Conservation (phyloP, 64 coral and sea anemone species). For the Pocillopora verrucosa region DNA sequence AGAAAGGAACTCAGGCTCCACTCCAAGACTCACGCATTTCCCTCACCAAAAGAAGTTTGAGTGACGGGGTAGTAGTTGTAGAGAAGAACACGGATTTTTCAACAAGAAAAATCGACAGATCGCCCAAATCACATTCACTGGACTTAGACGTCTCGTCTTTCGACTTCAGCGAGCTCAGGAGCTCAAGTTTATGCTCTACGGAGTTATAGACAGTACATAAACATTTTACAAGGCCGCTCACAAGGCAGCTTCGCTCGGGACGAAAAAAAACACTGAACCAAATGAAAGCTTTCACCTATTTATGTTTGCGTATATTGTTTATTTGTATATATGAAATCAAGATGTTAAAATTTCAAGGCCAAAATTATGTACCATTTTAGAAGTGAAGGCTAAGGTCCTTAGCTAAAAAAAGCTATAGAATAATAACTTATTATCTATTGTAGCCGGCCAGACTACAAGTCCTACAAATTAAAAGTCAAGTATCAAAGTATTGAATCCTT, state of each 20-base stretch:
- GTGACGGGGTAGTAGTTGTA: neutral
- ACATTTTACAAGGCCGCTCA: neutral
- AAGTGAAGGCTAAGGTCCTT: neutral
- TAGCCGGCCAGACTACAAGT: neutral
- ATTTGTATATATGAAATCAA: slow-evolving; percentile 29
- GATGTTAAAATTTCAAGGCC: neutral
- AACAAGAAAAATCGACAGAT: neutral
- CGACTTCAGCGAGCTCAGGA: slow-evolving; percentile 20
- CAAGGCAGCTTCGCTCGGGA: neutral
- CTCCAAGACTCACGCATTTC: neutral
- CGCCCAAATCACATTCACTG: neutral
- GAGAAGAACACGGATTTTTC: neutral
- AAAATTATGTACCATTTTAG: neutral
- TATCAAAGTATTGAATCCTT: neutral
- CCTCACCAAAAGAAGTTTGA: slow-evolving; percentile 1
- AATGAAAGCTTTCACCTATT: neutral
- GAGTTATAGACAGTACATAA: neutral
- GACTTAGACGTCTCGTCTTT: slow-evolving; percentile 28
- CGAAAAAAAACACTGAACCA: neutral
- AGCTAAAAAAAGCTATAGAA: neutral
- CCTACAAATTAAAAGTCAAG: neutral
- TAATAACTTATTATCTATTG: neutral
- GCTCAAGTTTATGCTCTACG: slow-evolving; percentile 23
- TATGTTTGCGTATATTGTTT: slow-evolving; percentile 16
- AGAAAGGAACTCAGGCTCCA: neutral